These are phyloP conservation scores for Epirrhoe alternata DNA, from an alignment of 2,888 invertebrate species.

Conservation along the genomic window DNA sequence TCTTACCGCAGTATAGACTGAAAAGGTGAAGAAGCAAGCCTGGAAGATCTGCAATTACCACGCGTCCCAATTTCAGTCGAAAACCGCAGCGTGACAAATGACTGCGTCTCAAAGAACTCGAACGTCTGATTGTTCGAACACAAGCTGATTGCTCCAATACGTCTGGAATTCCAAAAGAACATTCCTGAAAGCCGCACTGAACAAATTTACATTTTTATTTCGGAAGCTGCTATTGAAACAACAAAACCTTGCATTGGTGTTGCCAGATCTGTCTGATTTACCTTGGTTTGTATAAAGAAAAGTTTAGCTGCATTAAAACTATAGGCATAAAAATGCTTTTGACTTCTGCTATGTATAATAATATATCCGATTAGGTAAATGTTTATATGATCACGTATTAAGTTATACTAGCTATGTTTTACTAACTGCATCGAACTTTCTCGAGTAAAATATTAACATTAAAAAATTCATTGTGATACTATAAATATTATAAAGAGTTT, in stretches of 20 bases:
- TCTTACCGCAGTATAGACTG: background rate
- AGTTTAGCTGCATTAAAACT: background rate
- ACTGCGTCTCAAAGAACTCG: slow-evolving; percentile 50
- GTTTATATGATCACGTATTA: too few species aligned
- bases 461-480: too few species aligned
- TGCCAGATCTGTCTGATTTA: background rate
- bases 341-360: too few species aligned
- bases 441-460: too few species aligned
- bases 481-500: too few species aligned
- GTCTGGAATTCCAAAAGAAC: slow-evolving; percentile 63
- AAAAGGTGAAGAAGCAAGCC: slow-evolving; percentile 12
- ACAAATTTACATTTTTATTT: slow-evolving; percentile 78
- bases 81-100: slow-evolving; percentile 52
- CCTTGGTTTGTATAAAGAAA: background rate
- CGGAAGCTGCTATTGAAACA: slow-evolving; percentile 63
- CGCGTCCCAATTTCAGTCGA: slow-evolving; percentile 23
- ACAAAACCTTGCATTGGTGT: background rate
- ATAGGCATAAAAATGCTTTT: background rate
- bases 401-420: too few species aligned
- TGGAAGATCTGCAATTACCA: slow-evolving; percentile 16
- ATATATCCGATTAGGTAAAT: too few species aligned
- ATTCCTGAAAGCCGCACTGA: slow-evolving; percentile 60
- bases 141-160: slow-evolving; percentile 60
- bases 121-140: slow-evolving; percentile 40
- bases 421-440: too few species aligned